Evolutionary conservation across 2,113 vertebrate genomes (phyloP), one percentile per base, ranked within the genome.

Genomic region (Dolichotis patagonum): DNA sequence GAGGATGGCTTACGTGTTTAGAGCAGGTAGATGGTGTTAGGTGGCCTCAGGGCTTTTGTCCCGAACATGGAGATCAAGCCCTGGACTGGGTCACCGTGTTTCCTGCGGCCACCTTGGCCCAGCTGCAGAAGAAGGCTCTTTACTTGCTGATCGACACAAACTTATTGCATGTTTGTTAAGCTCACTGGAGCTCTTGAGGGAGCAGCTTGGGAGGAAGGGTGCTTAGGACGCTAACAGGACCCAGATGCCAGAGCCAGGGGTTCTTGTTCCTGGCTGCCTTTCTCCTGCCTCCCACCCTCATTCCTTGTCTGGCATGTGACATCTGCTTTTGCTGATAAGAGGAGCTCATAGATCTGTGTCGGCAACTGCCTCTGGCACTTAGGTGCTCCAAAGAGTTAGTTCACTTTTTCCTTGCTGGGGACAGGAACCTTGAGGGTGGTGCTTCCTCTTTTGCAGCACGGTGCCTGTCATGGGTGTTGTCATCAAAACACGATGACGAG

Each of bases 51-150:
- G 32, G 30, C 41, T 32, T 60, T 32, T 63, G 83, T 49, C 60
- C 17, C 7, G 30, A 85, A 11, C 77, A 8, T 13, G 1, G 30
- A 20, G 41, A 46, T 22, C 17, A 3, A 24, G 24, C 62, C 1
- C 11, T 26, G 43, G 43, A 24, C 30, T 52, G 46, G 62, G 0
- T 54, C n/a, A 1, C 65, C 17, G 24, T 32, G 14, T 78, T 46
- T 80, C 10, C 87, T 24, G 32, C 87, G 80, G 28, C 38, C 0
- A 35, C 19, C 56, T 11, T n/a, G 11, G 75, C 60, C 13, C 56
- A 2, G 5, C 65, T n/a, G 46, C 71, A 41, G 19, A 16, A 0
- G 5, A 58, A 58, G 54, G 60, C 41, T 24, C 19, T 0, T 4
- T 82, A 1, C 0, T n/a, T 35, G 10, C 7, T 7, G 10, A 11